Evolutionary conservation across 2,113 vertebrate genomes (phyloP).

Genomic region (Hydrochoerus hydrochaeris): DNA sequence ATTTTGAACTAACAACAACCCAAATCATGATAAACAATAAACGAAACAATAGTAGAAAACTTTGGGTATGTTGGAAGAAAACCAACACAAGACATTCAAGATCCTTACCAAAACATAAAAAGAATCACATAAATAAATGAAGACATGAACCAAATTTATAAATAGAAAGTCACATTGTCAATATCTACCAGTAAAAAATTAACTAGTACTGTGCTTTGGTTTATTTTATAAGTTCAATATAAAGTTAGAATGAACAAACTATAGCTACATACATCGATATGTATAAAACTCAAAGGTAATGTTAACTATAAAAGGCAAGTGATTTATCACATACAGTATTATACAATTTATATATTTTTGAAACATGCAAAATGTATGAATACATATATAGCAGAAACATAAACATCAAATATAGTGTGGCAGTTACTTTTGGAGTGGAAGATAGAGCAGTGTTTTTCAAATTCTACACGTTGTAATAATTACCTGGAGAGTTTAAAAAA

Average conservation of each 20-base stretch:
- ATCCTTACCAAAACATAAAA: background rate
- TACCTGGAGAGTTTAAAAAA: background rate
- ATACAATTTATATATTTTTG: background rate
- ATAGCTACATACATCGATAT: background rate
- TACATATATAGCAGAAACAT: background rate
- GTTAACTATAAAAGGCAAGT: background rate
- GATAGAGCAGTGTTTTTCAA: background rate
- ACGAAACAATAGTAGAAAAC: background rate
- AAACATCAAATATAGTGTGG: background rate
- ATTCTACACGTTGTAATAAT: background rate
- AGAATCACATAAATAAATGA: background rate
- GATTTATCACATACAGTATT: background rate
- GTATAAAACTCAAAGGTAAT: background rate
- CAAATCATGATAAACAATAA: background rate
- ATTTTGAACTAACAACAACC: background rate
- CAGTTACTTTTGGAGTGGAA: background rate
- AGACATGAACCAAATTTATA: background rate
- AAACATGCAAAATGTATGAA: slow-evolving; percentile 3
- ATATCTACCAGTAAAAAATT: background rate
- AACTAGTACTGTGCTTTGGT: background rate
- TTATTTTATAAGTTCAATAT: background rate
- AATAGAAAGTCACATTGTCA: background rate
- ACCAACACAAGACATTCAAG: background rate
- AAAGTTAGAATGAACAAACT: background rate
- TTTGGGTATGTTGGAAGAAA: background rate